These are phyloP conservation scores for Penelope pileata DNA, from an alignment of 2,113 vertebrate species.

Conservation along the genomic window DNA sequence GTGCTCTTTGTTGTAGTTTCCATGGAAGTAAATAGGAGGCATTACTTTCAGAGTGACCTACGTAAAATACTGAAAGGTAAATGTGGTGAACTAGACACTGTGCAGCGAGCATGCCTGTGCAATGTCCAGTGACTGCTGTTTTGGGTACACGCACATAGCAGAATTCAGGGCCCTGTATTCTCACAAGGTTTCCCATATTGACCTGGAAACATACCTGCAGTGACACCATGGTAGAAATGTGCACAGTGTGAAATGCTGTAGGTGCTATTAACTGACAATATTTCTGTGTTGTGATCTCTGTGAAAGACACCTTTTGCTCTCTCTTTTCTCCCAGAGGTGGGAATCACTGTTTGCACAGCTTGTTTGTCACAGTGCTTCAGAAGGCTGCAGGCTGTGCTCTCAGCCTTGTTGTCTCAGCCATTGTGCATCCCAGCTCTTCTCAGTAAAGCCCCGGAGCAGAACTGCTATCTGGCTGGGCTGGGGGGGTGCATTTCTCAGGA, in stretches of 20 bases:
- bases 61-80: not conserved
- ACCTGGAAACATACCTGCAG: not conserved
- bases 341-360: not conserved
- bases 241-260: not conserved
- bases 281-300: not conserved
- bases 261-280: not conserved
- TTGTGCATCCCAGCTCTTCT: not conserved
- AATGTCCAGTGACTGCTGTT: not conserved
- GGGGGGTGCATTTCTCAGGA: not conserved
- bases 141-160: not conserved
- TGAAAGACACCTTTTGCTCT: not conserved
- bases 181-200: not conserved
- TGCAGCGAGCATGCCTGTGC: not conserved
- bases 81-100: not conserved
- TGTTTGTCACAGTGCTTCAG: accelerated
- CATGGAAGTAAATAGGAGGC: too few relatives aligned
- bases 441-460: not conserved
- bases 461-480: accelerated
- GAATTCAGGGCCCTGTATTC: not conserved
- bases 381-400: not conserved
- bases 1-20: too few relatives aligned
- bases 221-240: not conserved
- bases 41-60: too few relatives aligned
- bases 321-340: not conserved
- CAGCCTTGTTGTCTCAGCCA: not conserved